Percentiles rank a stretch among this genome's conserved stretches.
Conservation (phyloP, 2,888 invertebrate species). For the Acanthosepion pharaonis region DNA sequence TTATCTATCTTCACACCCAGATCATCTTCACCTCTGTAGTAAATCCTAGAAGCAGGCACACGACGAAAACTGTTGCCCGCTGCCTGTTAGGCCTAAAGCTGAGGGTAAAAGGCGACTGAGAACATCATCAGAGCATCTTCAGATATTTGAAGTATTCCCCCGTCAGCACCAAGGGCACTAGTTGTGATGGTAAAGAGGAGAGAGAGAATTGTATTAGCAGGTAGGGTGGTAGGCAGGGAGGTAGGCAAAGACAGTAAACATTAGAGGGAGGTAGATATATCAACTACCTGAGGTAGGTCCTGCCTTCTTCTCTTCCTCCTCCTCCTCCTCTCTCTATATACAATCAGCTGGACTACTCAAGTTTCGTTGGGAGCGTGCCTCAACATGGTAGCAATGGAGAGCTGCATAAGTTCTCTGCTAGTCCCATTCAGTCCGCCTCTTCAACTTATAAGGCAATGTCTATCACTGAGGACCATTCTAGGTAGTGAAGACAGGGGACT, state of each 20-base stretch:
- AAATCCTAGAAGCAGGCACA: constrained; percentile 33
- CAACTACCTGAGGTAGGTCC: constrained; percentile 12
- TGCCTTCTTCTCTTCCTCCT: not conserved
- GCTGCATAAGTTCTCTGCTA: not conserved
- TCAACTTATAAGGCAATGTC: constrained; percentile 48
- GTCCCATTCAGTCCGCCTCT: constrained; percentile 42
- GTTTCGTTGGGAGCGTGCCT: constrained; percentile 41
- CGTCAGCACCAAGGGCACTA: not conserved
- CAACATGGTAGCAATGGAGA: constrained; percentile 38
- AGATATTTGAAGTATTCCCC: constrained; percentile 36
- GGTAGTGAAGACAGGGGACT: constrained; percentile 41
- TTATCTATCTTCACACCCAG: constrained; percentile 25
- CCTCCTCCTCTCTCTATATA: not conserved
- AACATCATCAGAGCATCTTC: not conserved
- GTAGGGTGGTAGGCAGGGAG: not conserved
- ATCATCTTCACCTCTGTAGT: constrained; percentile 38
- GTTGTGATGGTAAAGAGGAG: not conserved
- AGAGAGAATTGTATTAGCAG: not conserved
- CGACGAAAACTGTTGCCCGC: constrained; percentile 35
- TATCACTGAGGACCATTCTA: constrained; percentile 42
- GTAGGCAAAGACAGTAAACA: not conserved
- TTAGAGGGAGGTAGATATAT: not conserved
- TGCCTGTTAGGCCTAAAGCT: not conserved
- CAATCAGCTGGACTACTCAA: constrained; percentile 36
- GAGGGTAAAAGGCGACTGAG: not conserved